Evolutionary conservation across 2,113 vertebrate species (phyloP), one percentile per base, ranked within the genome.

Genomic region (Cololabis saira): DNA sequence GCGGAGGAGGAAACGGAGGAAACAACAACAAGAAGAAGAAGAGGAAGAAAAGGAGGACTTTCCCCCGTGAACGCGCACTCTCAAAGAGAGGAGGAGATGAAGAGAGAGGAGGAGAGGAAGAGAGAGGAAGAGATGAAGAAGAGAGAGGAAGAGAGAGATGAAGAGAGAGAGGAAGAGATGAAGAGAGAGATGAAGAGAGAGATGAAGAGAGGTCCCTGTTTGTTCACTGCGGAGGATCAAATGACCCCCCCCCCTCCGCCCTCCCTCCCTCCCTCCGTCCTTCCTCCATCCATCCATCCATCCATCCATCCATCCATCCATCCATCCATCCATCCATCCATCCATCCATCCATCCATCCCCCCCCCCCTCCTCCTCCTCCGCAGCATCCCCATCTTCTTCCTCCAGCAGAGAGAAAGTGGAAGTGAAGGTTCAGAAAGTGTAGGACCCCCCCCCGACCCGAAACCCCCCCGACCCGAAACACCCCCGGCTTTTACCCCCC

Each of bases 141-240:
- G 91, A 91, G 33, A 37, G 33, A 37, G 33, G 33, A 11, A 37
- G 88, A 87, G 89, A 92, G 87, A 82, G 91, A 91, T n/a, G n/a
- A n/a, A n/a, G n/a, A n/a, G n/a, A n/a, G n/a, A n/a, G n/a, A n/a
- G n/a, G n/a, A 9, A 37, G 33, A 37, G 33, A 37, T 37, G 33
- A 11, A 37, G 88, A 87, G 89, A 92, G 87, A n/a, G n/a, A n/a
- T n/a, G n/a, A n/a, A 82, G 91, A 91, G 33, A 37, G 33, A 37
- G 33, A 37, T 37, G 33, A 11, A 37, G 88, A 87, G 89, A 92
- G 87, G 90, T 91, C 90, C 88, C 86, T 86, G 85, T 90, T 89
- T 89, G 91, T 86, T 79, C 85, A 83, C 92, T 90, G 93, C 89
- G 86, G 87, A 90, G 90, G 91, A 92, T 92, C 88, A 91, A 91